Evolutionary conservation across 2,888 invertebrate genomes (phyloP), one percentile per base, ranked within the genome.

Genomic region (Epinotia ramella): DNA sequence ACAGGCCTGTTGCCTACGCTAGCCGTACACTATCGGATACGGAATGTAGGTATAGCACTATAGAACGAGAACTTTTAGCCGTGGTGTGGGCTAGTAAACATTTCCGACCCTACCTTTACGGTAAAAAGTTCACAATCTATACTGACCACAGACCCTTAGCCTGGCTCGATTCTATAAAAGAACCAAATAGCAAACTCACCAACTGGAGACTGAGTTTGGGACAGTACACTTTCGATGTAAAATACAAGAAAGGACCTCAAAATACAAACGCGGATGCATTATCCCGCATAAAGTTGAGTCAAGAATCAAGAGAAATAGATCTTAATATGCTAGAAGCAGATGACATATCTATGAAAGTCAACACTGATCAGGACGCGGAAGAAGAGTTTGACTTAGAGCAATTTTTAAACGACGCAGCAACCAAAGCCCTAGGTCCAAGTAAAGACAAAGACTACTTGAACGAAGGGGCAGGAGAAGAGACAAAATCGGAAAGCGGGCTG

Each of bases 51-150:
- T 79, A 78, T 24, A 79, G 77, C 44, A 76, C 77, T 0, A 78
- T 77, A 33, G 77, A 79, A 46, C 59, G 66, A 12, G 77, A 79
- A 16, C 60, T 78, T 2, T 57, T 76, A 40, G 78, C 77, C 0
- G 66, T 79, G 4, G n/a, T 79, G 11, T 73, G 74, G 67, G 77
- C 28, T 3, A 33, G n/a, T n/a, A 62, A 28, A 33, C 33, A 62
- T 16, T 62, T 62, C 13, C 40, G 63, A 63, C 63, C 63, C 3
- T 63, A 63, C n/a, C 18, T 40, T 3, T 44, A 63, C 12, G 63
- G 63, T 18, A n/a, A 40, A 18, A 44, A 63, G 18, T 63, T 63
- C 18, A 9, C 2, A n/a, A 44, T 63, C 3, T 63, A 63, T 11
- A 63, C 63, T 7, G 63, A 63, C 4, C 63, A 63, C 18, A n/a